Base-by-base conservation (phyloP, 2,888 invertebrate genomes). In the Oligia fasciuncula region DNA sequence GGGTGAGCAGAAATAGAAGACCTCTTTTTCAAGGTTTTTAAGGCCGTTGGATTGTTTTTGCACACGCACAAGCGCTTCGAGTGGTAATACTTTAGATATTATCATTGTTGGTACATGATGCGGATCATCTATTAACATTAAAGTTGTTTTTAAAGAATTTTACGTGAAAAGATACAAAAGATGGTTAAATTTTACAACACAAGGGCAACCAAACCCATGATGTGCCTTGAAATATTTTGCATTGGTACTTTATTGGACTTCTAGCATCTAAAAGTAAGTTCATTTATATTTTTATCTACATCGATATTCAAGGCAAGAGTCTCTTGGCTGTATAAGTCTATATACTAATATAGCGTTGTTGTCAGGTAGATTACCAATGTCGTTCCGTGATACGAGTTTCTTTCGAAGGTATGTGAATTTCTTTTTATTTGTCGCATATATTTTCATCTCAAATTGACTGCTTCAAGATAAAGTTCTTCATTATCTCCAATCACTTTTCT, bases 1-100 rank as follows among this genome's bases (percentile, higher is more conserved):
- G 60, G 80, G 80, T 80, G 43, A 1, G 63, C 76, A 86, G 62
- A 85, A 87, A 79, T 85, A 84, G 87, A 80, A 84, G 51, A 62
- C 66, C 73, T 62, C 68, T 17, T 54, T 73, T 86, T 83, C 84
- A 86, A 84, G 78, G 86, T 65, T 82, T 40, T 40, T 1, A 60
- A 69, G 67, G 13, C 63, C n/a, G 57, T 73, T 62, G 9, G 54
- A 43, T 70, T 54, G 17, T 66, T n/a, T 60, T 67, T 62, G 17
- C 23, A 11, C 35, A 35, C 43, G 23, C 29, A 79, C 5, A 23
- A 43, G 49, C 23, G 69, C 29, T 65, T 57, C 29, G 11, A 35
- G 6, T 6, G 9, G 4, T 63, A 23, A n/a, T 43, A 17, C 23
- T 62, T 63, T 29, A 2, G 35, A 35, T 14, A 74, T n/a, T 73